Conservation (phyloP, 2,888 invertebrate genomes). For the Philonicus albiceps region DNA sequence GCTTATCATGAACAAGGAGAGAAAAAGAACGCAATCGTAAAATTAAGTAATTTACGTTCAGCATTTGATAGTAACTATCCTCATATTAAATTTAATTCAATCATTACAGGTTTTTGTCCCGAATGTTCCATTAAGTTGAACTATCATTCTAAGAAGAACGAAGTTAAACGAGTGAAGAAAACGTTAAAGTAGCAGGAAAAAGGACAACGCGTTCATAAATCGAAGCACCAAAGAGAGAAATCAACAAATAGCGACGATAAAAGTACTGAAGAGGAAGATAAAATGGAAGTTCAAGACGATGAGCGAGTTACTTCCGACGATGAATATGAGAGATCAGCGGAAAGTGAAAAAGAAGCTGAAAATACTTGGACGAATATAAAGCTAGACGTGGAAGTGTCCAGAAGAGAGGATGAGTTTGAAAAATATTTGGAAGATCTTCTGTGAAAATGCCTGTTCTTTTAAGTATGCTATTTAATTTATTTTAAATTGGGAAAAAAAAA, state of each 20-base stretch:
- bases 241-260: not conserved
- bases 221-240: conserved; percentile 49
- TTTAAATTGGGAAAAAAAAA: not conserved
- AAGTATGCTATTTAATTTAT: not conserved
- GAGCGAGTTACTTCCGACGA: not conserved
- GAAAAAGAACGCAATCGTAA: conserved; percentile 93
- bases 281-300: not conserved
- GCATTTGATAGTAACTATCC: not conserved
- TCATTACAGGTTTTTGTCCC: conserved; percentile 79
- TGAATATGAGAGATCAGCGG: conserved; percentile 34
- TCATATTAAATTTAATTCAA: not conserved
- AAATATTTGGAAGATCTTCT: conserved; percentile 92
- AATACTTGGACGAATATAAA: conserved; percentile 48
- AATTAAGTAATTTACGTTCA: conserved; percentile 75
- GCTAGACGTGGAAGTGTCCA: conserved; percentile 61
- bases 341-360: not conserved
- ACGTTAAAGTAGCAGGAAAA: conserved; percentile 45
- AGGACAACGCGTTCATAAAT: conserved; percentile 28
- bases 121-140: conserved; percentile 91
- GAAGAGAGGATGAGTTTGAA: conserved; percentile 92
- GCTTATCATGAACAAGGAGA: conserved; percentile 85
- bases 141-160: conserved; percentile 83
- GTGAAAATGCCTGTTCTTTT: conserved; percentile 46
- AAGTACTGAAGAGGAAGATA: not conserved
- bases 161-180: conserved; percentile 72